Evolutionary conservation across 2,113 vertebrate genomes (phyloP).

Genomic region (Corvus hawaiiensis): DNA sequence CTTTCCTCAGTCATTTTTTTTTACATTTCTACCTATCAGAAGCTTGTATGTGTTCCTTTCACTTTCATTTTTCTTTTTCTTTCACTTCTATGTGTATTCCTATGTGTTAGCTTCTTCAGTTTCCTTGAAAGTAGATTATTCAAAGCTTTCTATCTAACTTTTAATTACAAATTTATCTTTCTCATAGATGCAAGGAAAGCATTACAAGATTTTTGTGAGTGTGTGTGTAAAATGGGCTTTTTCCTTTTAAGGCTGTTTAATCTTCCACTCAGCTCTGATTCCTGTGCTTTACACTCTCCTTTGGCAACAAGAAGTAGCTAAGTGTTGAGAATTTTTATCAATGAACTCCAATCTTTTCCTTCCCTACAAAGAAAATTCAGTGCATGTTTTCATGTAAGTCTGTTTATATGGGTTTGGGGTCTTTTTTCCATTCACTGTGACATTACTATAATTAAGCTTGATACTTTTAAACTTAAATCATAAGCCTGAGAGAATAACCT

Average conservation of each 20-base stretch:
- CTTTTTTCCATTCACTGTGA: not conserved
- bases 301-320: not conserved
- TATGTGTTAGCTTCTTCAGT: not conserved
- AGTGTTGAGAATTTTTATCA: not conserved
- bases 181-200: not conserved
- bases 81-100: not conserved
- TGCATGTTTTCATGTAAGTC: not conserved
- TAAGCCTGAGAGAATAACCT: not conserved
- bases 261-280: not conserved
- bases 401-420: not conserved
- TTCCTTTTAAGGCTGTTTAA: not conserved
- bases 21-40: not conserved
- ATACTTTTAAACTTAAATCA: not conserved
- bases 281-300: not conserved
- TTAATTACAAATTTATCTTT: not conserved
- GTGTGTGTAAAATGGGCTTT: not conserved
- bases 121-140: not conserved
- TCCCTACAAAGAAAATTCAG: not conserved
- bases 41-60: not conserved
- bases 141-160: not conserved
- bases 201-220: not conserved
- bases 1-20: not conserved
- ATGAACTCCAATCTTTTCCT: not conserved
- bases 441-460: not conserved
- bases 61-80: not conserved